A percentile compares a stretch with the other conserved stretches of the same genome.
phyloP scores from a whole-genome alignment of 2,113 vertebrate genomes.

The Daubentonia madagascariensis region DNA sequence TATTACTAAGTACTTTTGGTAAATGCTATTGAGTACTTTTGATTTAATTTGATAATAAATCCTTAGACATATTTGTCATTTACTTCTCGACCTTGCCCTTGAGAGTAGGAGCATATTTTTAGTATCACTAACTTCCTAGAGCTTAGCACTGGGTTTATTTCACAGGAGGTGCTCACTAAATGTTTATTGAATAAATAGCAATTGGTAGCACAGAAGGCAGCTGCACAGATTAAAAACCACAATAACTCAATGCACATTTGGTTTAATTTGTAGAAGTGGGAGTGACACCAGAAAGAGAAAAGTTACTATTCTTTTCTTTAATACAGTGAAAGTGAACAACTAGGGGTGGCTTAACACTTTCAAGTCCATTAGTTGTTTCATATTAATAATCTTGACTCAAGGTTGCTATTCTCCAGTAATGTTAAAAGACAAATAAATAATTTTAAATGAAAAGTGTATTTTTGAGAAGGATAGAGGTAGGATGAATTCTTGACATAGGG shows the following conservation, averaged over 20 bases:
- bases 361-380: neutral
- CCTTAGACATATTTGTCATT: neutral
- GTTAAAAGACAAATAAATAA: neutral
- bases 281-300: neutral
- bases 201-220: neutral
- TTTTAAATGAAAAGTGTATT: neutral
- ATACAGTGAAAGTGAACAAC: neutral
- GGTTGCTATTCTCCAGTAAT: neutral
- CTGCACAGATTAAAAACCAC: neutral
- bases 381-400: neutral
- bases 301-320: neutral
- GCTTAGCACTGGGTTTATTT: neutral
- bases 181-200: neutral
- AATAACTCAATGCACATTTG: neutral
- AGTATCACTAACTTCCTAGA: neutral
- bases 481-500: conserved; percentile 43
- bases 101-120: neutral
- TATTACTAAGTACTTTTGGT: neutral
- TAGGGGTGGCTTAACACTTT: neutral
- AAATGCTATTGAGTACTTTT: neutral
- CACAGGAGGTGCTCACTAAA: neutral
- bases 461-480: neutral
- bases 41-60: neutral
- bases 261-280: neutral
- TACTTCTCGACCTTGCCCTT: neutral